A percentile compares a stretch with the other conserved stretches of the same genome.
phyloP scores from a whole-genome alignment of 2,113 vertebrate genomes.

The Elephas maximus region DNA sequence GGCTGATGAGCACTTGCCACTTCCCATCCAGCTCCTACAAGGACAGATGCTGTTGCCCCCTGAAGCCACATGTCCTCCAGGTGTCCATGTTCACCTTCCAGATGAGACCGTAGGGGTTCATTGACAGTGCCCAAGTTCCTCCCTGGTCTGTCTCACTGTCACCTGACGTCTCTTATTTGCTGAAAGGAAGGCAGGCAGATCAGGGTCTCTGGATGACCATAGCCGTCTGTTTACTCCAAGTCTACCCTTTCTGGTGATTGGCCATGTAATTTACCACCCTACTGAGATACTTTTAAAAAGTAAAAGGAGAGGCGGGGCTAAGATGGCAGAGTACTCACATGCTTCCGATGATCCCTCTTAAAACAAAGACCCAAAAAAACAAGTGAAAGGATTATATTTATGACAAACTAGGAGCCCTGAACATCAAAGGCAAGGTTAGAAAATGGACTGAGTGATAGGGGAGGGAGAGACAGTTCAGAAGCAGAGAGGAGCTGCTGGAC shows the following conservation, averaged over 20 bases:
- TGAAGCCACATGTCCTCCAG: rapidly evolving
- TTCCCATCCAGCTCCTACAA: slow-evolving; percentile 45
- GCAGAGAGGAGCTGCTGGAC: no score
- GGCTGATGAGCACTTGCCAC: neutral
- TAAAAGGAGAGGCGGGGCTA: no score
- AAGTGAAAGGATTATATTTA: no score
- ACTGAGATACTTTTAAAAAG: neutral
- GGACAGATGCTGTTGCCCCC: neutral
- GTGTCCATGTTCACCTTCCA: slow-evolving; percentile 54
- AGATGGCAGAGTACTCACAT: no score
- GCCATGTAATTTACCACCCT: neutral
- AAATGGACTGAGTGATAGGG: no score
- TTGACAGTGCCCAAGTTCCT: neutral
- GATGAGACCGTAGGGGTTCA: slow-evolving; percentile 58
- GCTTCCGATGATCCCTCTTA: no score
- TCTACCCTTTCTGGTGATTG: neutral
- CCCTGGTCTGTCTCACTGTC: neutral
- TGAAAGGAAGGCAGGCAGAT: slow-evolving; percentile 42
- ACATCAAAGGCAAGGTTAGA: no score
- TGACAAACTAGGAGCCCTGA: no score
- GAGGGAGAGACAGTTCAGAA: no score
- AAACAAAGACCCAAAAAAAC: no score
- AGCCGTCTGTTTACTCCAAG: neutral
- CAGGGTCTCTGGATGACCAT: neutral
- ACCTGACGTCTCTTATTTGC: slow-evolving; percentile 63